Conservation (phyloP, 2,113 vertebrate species). For the Hoplias malabaricus region DNA sequence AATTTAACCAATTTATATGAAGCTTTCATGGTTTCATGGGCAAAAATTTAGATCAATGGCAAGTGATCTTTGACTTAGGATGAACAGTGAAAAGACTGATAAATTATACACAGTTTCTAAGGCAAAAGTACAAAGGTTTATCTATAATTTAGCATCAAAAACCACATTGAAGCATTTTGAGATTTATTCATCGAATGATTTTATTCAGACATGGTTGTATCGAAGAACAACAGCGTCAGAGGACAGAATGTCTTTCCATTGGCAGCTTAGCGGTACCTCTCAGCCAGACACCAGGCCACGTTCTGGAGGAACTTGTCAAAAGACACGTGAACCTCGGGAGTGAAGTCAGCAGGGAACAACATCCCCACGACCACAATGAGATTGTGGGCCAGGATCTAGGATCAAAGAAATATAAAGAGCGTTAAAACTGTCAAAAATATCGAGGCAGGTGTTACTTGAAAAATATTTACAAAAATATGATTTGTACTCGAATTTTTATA, state of each 20-base stretch:
- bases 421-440: not conserved
- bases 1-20: too few species aligned
- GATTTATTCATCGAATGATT: slow-evolving; percentile 11
- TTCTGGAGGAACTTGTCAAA: slow-evolving; percentile 53
- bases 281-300: slow-evolving; percentile 43
- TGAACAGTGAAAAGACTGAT: too few species aligned
- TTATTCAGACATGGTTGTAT: slow-evolving; percentile 18
- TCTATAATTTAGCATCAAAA: not conserved
- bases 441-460: too few species aligned
- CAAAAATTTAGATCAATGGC: too few species aligned
- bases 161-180: not conserved
- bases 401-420: slow-evolving; percentile 17
- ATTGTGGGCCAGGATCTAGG: slow-evolving; percentile 38
- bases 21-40: too few species aligned
- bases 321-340: slow-evolving; percentile 50
- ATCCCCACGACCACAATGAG: slow-evolving; percentile 37
- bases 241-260: not conserved
- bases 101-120: too few species aligned
- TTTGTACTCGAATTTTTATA: too few species aligned
- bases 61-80: too few species aligned
- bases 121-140: too few species aligned
- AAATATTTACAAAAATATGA: too few species aligned
- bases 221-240: not conserved
- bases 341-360: slow-evolving; percentile 47
- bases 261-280: slow-evolving; percentile 51